Percentiles rank a stretch among this genome's conserved stretches.
phyloP scores from a whole-genome alignment of 2,888 invertebrate genomes.

The Torymus aiolomorphi region DNA sequence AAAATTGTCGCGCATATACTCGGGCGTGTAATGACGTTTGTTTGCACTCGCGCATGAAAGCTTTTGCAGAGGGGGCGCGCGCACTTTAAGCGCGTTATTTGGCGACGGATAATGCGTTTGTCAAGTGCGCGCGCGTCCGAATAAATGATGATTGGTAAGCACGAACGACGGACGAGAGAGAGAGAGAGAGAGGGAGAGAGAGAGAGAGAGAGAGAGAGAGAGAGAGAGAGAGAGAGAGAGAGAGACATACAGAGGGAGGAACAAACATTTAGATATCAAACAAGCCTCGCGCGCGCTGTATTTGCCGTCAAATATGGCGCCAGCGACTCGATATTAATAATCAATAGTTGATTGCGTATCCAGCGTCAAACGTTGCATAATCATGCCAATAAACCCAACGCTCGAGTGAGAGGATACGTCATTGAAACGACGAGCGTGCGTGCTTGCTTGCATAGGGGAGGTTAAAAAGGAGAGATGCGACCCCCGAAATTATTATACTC shows the following conservation, averaged over 20 bases:
- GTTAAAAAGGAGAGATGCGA: too few species aligned
- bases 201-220: background rate
- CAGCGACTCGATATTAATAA: slow-evolving; percentile 38
- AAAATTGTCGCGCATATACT: background rate
- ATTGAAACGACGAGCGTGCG: too few species aligned
- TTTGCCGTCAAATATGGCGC: slow-evolving; percentile 36
- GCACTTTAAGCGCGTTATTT: slow-evolving; percentile 15
- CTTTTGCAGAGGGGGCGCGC: background rate
- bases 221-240: background rate
- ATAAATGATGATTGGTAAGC: slow-evolving; percentile 38
- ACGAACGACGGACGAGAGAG: too few species aligned
- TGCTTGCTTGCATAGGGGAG: too few species aligned
- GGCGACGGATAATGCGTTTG: slow-evolving; percentile 22
- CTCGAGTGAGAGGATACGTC: too few species aligned
- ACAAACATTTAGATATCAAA: slow-evolving; percentile 26
- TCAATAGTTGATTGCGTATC: slow-evolving; percentile 34
- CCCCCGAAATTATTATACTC: too few species aligned
- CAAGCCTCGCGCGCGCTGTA: background rate
- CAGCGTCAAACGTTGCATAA: slow-evolving; percentile 4
- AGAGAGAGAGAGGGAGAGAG: background rate
- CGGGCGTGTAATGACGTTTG: slow-evolving; percentile 16
- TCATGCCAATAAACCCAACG: slow-evolving; percentile 8
- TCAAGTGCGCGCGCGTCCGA: slow-evolving; percentile 25
- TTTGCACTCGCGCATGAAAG: background rate
- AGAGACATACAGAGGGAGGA: background rate